Evolutionary conservation across 2,113 vertebrate species (phyloP).

Genomic region (Balaeniceps rex): DNA sequence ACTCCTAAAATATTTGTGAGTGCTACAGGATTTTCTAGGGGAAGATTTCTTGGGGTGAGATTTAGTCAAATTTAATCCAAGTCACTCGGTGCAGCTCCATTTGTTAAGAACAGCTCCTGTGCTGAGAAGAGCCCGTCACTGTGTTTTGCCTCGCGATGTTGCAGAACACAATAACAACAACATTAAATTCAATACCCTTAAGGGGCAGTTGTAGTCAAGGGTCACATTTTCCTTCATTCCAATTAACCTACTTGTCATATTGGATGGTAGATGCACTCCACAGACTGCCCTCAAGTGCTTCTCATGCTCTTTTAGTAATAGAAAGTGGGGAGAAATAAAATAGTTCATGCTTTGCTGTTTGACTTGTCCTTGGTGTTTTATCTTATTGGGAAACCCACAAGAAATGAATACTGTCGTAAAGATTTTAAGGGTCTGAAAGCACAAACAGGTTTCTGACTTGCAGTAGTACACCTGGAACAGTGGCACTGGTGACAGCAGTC

Average conservation of each 20-base stretch:
- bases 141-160: slow-evolving; percentile 38
- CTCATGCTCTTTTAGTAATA: slow-evolving; percentile 66
- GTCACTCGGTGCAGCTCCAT: slow-evolving; percentile 2
- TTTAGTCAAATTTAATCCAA: slow-evolving; percentile 62
- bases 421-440: background rate
- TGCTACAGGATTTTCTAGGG: slow-evolving; percentile 51
- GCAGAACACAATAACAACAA: slow-evolving; percentile 63
- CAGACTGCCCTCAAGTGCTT: slow-evolving; percentile 55
- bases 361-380: slow-evolving; percentile 36
- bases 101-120: slow-evolving; percentile 37
- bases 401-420: background rate
- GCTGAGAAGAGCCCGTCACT: slow-evolving; percentile 3
- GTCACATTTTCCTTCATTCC: slow-evolving; percentile 68
- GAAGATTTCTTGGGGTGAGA: slow-evolving; percentile 48
- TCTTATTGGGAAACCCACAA: background rate
- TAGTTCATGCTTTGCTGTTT: slow-evolving; percentile 39
- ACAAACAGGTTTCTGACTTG: background rate
- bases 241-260: slow-evolving; percentile 70
- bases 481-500: rapidly evolving
- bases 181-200: slow-evolving; percentile 62
- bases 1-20: slow-evolving; percentile 45
- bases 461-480: background rate
- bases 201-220: slow-evolving; percentile 59
- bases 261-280: slow-evolving; percentile 43
- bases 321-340: slow-evolving; percentile 33